Base-by-base conservation (phyloP, 2,113 vertebrate genomes). In the Octodon degus region DNA sequence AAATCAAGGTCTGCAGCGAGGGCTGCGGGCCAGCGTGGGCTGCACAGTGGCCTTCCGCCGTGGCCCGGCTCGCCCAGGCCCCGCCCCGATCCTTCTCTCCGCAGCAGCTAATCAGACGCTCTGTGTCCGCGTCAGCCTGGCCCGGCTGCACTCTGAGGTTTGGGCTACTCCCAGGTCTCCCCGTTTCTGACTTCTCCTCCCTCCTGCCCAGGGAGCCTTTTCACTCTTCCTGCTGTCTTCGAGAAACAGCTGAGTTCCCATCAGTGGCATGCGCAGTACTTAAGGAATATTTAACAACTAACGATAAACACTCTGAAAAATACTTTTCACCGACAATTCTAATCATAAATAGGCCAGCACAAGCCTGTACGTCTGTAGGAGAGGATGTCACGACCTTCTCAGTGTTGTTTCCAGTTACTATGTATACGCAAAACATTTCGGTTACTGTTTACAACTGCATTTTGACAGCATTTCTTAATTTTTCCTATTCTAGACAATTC, bases 381-480 rank as follows among this genome's bases (percentile, higher is more conserved):
- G 37, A 95, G 1, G 60, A 25, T 2, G 74, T n/a, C 8, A 65
- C n/a, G 17, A 27, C 2, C n/a, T 91, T 53, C 68, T 58, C 22
- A 88, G 30, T 63, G 2, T 8, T 65, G 53, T 30, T 1, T 87
- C 53, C 34, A 55, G 24, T 83, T 30, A 68, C 5, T 86, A 1
- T 89, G 74, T 40, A 89, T n/a, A 70, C 0, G 76, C 9, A 68
- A 10, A 91, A 14, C 13, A 34, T 50, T 95, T 80, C 68, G 9
- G 14, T 76, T 20, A n/a, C 37, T 70, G 9, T 34, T 70, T 85
- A 93, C 12, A 65, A 86, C 13, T 62, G 0, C 40, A 94, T 53
- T 95, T 93, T n/a, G 50, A 81, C 76, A 79, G 1, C 1, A 58
- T 86, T 93, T 67, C 68, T 74, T 82, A 70, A 89, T 91, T 96